These are phyloP conservation scores for Polymixis flavicincta DNA, from an alignment of 2,888 invertebrate genomes.

Conservation along the genomic window DNA sequence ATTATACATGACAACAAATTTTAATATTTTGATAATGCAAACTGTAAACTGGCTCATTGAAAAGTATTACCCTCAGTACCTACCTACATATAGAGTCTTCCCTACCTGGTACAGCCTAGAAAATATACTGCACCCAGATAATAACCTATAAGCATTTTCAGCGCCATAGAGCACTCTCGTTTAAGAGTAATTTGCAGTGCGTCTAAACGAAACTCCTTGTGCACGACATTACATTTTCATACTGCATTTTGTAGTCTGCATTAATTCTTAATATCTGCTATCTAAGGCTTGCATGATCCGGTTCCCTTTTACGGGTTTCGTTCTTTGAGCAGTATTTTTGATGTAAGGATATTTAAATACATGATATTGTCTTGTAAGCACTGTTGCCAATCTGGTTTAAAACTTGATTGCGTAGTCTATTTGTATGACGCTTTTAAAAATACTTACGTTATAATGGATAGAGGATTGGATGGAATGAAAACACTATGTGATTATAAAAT, in stretches of 20 bases:
- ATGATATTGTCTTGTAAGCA: neutral
- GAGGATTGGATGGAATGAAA: neutral
- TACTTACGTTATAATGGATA: neutral
- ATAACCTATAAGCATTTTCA: constrained; percentile 58
- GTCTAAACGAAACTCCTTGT: constrained; percentile 46
- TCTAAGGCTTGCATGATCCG: constrained; percentile 40
- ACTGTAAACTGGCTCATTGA: neutral
- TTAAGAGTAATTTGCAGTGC: constrained; percentile 54
- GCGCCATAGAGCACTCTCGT: constrained; percentile 45
- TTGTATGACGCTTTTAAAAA: neutral
- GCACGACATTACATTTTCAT: constrained; percentile 59
- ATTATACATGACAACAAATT: neutral
- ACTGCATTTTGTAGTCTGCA: constrained; percentile 59
- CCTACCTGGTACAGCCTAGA: constrained; percentile 3
- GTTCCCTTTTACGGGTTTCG: constrained; percentile 31
- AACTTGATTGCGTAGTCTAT: neutral
- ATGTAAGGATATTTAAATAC: constrained; percentile 17
- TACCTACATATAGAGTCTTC: neutral
- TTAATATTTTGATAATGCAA: neutral
- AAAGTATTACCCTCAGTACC: neutral
- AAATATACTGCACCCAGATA: constrained; percentile 24
- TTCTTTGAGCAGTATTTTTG: constrained; percentile 8
- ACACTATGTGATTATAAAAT: neutral
- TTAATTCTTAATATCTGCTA: constrained; percentile 56
- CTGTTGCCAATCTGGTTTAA: too few species aligned